phyloP scores from a whole-genome alignment of 2,797 vertebrate species.

The Mastacembelus armatus region DNA sequence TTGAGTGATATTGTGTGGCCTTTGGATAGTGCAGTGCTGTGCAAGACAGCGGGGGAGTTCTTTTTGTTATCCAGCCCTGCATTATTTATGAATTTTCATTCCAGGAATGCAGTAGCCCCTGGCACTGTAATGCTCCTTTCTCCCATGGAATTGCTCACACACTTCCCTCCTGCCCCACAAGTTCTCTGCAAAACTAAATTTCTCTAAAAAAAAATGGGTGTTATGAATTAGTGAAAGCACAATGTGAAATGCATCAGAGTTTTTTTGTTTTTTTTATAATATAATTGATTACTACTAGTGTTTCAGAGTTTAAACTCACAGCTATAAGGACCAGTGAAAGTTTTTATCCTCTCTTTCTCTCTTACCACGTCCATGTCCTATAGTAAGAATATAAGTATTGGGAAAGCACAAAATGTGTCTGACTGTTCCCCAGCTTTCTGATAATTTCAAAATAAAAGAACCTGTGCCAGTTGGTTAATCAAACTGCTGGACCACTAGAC shows the following conservation, averaged over 20 bases:
- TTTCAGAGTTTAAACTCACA: slow-evolving; percentile 52
- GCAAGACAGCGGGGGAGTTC: slow-evolving; percentile 74
- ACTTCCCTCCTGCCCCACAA: slow-evolving; percentile 51
- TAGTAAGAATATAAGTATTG: slow-evolving; percentile 60
- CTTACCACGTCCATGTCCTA: slow-evolving; percentile 59
- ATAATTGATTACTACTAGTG: slow-evolving; percentile 57
- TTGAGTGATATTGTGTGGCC: slow-evolving; percentile 75
- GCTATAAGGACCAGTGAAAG: slow-evolving; percentile 61
- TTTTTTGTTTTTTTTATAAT: slow-evolving; percentile 71
- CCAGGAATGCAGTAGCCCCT: slow-evolving; percentile 81
- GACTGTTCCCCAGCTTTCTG: slow-evolving; percentile 44
- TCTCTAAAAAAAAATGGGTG: slow-evolving; percentile 69
- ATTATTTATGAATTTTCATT: slow-evolving; percentile 87
- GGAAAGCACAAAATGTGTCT: slow-evolving; percentile 57
- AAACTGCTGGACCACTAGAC: slow-evolving; percentile 31
- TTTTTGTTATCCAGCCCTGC: slow-evolving; percentile 82
- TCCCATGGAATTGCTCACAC: slow-evolving; percentile 68
- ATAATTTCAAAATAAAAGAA: slow-evolving; percentile 60
- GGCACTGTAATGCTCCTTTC: slow-evolving; percentile 75
- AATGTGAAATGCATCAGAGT: slow-evolving; percentile 55
- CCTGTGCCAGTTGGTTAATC: slow-evolving; percentile 32
- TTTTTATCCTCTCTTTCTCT: slow-evolving; percentile 24
- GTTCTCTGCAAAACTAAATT: slow-evolving; percentile 60
- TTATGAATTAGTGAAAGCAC: slow-evolving; percentile 75
- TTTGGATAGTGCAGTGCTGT: slow-evolving; percentile 69